Conservation (phyloP, 2,797 vertebrate species). For the Cottoperca gobio region DNA sequence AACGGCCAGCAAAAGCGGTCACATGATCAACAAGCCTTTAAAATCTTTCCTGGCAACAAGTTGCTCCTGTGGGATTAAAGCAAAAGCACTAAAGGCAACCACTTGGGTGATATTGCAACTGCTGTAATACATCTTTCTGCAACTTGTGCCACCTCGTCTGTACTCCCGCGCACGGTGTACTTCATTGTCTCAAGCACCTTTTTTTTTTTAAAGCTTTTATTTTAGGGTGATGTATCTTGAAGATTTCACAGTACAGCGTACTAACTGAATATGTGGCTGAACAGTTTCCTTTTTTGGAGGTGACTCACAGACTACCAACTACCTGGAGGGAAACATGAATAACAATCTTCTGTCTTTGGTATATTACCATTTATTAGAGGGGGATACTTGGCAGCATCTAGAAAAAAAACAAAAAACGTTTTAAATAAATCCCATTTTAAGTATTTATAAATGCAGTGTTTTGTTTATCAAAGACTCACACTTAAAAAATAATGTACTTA, state of each 20-base stretch:
- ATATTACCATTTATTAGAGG: not conserved
- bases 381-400: not conserved
- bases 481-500: not conserved
- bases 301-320: not conserved
- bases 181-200: not conserved
- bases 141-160: not conserved
- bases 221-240: not conserved
- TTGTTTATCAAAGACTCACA: not conserved
- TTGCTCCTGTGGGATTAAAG: constrained; percentile 21
- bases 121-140: not conserved
- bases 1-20: constrained; percentile 10
- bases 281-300: not conserved
- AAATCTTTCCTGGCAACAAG: constrained; percentile 46
- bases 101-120: not conserved
- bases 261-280: not conserved
- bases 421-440: not conserved
- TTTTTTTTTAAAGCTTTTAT: not conserved
- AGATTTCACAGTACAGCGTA: not conserved
- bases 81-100: constrained; percentile 9
- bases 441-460: not conserved
- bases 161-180: not conserved
- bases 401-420: not conserved
- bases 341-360: not conserved
- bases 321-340: not conserved
- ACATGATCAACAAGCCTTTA: constrained; percentile 31